phyloP scores from a whole-genome alignment of 2,888 invertebrate genomes.

The Morpho helenor region DNA sequence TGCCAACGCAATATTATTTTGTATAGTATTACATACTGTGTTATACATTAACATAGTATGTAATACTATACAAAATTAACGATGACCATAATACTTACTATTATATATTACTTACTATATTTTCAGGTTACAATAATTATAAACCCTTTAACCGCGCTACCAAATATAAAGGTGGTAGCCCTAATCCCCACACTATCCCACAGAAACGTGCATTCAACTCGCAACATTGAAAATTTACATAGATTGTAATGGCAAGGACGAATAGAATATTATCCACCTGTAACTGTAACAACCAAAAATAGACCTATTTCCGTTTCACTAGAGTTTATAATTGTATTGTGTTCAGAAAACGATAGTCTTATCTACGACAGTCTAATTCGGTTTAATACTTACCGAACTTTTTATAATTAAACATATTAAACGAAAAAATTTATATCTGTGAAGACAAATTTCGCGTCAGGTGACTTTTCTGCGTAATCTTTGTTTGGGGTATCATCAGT shows the following conservation, averaged over 20 bases:
- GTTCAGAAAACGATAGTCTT: conserved; percentile 5
- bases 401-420: neutral
- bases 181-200: conserved; percentile 47
- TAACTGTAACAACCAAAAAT: conserved; percentile 13
- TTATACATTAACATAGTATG: too few species aligned
- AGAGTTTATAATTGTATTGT: conserved; percentile 9
- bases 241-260: conserved; percentile 36
- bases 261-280: conserved; percentile 18
- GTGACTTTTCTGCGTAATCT: too few species aligned
- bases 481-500: too few species aligned
- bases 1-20: too few species aligned
- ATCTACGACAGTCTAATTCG: conserved; percentile 20
- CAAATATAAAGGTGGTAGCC: conserved; percentile 9
- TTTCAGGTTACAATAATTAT: too few species aligned
- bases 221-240: conserved; percentile 49
- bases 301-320: neutral
- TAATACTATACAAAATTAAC: too few species aligned
- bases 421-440: too few species aligned
- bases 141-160: too few species aligned
- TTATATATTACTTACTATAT: too few species aligned
- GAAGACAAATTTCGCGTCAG: too few species aligned
- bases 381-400: conserved; percentile 13
- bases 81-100: too few species aligned
- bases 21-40: too few species aligned
- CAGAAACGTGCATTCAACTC: conserved; percentile 61